These are phyloP conservation scores for Stigmatopora argus DNA, from an alignment of 2,113 vertebrate species.

Conservation along the genomic window DNA sequence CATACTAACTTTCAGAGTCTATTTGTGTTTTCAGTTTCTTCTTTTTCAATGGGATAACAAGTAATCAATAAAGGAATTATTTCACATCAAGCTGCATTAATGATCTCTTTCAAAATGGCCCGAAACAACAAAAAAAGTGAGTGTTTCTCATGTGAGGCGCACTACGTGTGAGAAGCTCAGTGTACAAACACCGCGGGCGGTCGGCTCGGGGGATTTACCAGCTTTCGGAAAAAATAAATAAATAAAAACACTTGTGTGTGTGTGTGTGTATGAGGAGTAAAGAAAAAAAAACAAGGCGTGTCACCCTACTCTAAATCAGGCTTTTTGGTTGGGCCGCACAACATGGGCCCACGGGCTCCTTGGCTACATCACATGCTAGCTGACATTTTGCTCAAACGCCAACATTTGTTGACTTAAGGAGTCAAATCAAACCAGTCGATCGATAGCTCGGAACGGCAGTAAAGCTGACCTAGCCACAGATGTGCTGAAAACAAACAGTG, in stretches of 20 bases:
- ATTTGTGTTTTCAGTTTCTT: too few relatives aligned
- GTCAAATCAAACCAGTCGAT: too few relatives aligned
- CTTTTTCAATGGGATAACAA: not conserved
- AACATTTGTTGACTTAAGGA: too few relatives aligned
- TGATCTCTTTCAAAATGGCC: too few relatives aligned
- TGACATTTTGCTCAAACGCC: not conserved
- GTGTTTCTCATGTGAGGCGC: not conserved
- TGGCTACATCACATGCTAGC: conserved; percentile 5
- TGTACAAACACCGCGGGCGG: not conserved
- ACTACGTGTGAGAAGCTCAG: not conserved
- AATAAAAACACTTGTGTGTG: not conserved
- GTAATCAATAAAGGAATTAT: not conserved
- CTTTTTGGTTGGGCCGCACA: too few relatives aligned
- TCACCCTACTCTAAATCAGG: not conserved
- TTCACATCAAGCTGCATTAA: not conserved
- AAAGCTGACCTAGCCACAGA: too few relatives aligned
- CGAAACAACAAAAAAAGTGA: not conserved
- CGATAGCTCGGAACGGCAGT: too few relatives aligned
- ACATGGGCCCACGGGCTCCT: too few relatives aligned
- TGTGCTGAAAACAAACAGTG: too few relatives aligned
- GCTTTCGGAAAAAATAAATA: not conserved
- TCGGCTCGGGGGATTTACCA: not conserved
- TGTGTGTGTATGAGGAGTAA: not conserved
- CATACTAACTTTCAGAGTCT: not conserved
- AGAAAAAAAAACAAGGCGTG: not conserved